A percentile compares a stretch with the other conserved stretches of the same genome.
These are phyloP conservation scores for Eupithecia exiguata DNA, from an alignment of 2,888 invertebrate genomes.

Conservation along the genomic window DNA sequence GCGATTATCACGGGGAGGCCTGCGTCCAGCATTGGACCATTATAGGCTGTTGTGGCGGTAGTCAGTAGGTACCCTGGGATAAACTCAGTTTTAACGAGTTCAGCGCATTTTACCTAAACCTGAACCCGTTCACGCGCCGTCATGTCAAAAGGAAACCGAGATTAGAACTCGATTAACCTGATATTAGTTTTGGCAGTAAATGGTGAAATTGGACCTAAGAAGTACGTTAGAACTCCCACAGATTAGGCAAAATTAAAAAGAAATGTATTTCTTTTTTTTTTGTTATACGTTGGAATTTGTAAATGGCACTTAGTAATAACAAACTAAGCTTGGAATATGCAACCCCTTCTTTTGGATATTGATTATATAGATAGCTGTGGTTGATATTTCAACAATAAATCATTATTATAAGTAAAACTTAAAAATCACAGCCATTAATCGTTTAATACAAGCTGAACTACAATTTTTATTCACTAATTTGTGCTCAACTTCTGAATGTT, in stretches of 20 bases:
- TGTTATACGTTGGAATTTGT: neutral
- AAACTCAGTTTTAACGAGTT: too few relatives aligned
- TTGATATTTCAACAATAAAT: slow-evolving; percentile 28
- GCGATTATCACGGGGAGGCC: too few relatives aligned
- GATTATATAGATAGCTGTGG: slow-evolving; percentile 15
- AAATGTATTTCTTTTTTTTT: neutral
- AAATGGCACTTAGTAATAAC: neutral
- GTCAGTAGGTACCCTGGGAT: too few relatives aligned
- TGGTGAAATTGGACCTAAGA: neutral
- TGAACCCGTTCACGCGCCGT: too few relatives aligned
- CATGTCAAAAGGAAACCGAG: too few relatives aligned
- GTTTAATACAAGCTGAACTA: neutral
- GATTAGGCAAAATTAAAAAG: too few relatives aligned
- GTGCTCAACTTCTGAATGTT: neutral
- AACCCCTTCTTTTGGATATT: neutral
- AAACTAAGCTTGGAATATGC: slow-evolving; percentile 16
- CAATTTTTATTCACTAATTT: neutral
- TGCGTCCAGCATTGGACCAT: too few relatives aligned
- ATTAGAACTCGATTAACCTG: too few relatives aligned
- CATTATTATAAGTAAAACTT: neutral
- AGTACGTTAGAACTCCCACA: too few relatives aligned
- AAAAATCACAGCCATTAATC: neutral
- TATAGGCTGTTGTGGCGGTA: too few relatives aligned
- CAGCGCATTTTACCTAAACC: too few relatives aligned
- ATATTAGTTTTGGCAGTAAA: too few relatives aligned